These are phyloP conservation scores for Drosophila kanapiae DNA, from an alignment of 1,140 invertebrate genomes.

Conservation along the genomic window DNA sequence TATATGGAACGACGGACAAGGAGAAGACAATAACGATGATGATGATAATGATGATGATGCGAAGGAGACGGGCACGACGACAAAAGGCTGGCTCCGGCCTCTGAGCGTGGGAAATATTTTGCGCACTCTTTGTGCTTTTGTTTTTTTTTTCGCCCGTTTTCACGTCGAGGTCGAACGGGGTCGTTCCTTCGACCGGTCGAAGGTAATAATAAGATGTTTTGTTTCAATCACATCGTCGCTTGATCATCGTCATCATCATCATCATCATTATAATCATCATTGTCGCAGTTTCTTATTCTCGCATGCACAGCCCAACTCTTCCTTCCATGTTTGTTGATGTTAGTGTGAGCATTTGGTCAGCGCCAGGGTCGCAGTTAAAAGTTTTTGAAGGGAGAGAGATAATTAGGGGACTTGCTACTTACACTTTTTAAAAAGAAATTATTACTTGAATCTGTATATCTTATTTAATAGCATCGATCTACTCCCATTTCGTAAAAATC, in stretches of 20 bases:
- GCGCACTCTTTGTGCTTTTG: conserved; percentile 60
- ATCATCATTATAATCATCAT: conserved; percentile 20
- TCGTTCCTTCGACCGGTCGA: conserved; percentile 71
- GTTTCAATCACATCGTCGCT: conserved; percentile 82
- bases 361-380: not conserved
- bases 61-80: conserved; percentile 53
- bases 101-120: conserved; percentile 77
- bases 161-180: conserved; percentile 76
- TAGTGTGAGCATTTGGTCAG: not conserved
- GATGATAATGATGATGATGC: conserved; percentile 25
- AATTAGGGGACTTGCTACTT: not conserved
- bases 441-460: not conserved
- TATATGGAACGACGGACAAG: conserved; percentile 60
- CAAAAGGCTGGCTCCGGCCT: conserved; percentile 66
- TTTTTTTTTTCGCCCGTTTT: conserved; percentile 38
- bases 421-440: no score
- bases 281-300: conserved; percentile 20
- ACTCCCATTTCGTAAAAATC: not conserved
- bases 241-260: conserved; percentile 51
- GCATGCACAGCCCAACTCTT: conserved; percentile 38
- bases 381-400: not conserved
- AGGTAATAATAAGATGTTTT: conserved; percentile 83
- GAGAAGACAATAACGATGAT: conserved; percentile 55
- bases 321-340: not conserved
- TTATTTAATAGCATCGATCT: not conserved